Evolutionary conservation across 2,888 invertebrate genomes (phyloP).

Genomic region (Pristionchus japonicus): DNA sequence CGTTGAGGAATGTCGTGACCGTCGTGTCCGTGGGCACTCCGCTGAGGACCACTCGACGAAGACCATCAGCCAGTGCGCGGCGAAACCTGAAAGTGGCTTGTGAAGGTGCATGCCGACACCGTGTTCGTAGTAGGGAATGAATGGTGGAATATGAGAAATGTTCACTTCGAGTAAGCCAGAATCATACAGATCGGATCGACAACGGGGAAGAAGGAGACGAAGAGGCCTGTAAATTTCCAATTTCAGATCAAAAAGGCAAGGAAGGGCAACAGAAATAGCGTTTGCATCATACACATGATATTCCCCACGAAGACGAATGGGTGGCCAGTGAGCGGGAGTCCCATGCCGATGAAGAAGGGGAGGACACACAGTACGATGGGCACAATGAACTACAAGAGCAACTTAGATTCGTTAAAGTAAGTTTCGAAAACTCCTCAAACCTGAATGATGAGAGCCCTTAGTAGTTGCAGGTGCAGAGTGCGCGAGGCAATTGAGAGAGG

Average conservation of each 20-base stretch:
- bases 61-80: background rate
- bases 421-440: background rate
- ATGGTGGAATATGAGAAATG: too few species aligned
- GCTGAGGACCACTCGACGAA: background rate
- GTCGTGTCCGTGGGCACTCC: background rate
- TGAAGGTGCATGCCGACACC: background rate
- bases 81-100: background rate
- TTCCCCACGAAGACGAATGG: background rate
- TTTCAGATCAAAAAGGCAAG: too few species aligned
- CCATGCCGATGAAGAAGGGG: background rate
- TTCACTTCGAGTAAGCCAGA: background rate
- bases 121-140: background rate
- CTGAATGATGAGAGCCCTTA: background rate
- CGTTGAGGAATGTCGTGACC: background rate
- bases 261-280: too few species aligned
- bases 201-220: background rate
- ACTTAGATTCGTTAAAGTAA: background rate
- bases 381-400: background rate
- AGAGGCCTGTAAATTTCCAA: background rate
- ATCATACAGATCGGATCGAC: background rate
- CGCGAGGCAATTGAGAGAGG: background rate
- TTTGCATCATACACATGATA: background rate
- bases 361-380: background rate
- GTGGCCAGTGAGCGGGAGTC: background rate
- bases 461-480: background rate